Percentiles rank a stretch among this genome's conserved stretches.
Conservation (phyloP, 2,113 vertebrate species). For the Harpagus bidentatus region DNA sequence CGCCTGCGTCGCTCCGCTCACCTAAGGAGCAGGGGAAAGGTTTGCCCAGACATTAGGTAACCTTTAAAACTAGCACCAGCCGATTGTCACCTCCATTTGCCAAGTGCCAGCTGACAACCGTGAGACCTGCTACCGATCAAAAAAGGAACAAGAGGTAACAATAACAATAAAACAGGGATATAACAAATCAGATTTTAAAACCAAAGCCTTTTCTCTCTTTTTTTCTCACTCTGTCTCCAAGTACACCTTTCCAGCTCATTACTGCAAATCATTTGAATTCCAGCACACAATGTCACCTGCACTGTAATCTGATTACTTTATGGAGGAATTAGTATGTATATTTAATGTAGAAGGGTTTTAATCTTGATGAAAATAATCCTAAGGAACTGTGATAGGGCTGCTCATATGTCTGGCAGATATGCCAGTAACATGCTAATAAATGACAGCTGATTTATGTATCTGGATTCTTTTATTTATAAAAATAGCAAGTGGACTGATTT, state of each 20-base stretch:
- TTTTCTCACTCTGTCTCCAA: slow-evolving; percentile 68
- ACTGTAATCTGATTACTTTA: slow-evolving; percentile 99
- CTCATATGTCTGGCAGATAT: slow-evolving; percentile 97
- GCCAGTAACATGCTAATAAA: slow-evolving; percentile 98
- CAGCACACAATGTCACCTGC: slow-evolving; percentile 92
- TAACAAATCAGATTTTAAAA: slow-evolving; percentile 69
- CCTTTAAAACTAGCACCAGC: neutral
- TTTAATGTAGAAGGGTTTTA: slow-evolving; percentile 97
- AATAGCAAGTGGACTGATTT: slow-evolving; percentile 99
- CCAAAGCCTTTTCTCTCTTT: slow-evolving; percentile 71
- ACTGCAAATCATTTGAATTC: slow-evolving; percentile 89
- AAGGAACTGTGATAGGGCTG: slow-evolving; percentile 87
- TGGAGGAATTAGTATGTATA: slow-evolving; percentile 99
- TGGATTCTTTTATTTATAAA: slow-evolving; percentile 99
- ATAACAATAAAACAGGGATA: slow-evolving; percentile 56
- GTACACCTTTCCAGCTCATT: slow-evolving; percentile 88
- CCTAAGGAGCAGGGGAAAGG: neutral
- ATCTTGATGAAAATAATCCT: slow-evolving; percentile 98
- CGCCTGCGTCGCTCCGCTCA: neutral
- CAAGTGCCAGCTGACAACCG: neutral
- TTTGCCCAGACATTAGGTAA: neutral
- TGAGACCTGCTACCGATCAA: slow-evolving; percentile 37
- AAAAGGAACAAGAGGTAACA: slow-evolving; percentile 56
- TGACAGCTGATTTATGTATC: slow-evolving; percentile 99
- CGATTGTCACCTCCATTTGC: neutral